Evolutionary conservation across 2,113 vertebrate genomes (phyloP).

Genomic region (Falco punctatus): DNA sequence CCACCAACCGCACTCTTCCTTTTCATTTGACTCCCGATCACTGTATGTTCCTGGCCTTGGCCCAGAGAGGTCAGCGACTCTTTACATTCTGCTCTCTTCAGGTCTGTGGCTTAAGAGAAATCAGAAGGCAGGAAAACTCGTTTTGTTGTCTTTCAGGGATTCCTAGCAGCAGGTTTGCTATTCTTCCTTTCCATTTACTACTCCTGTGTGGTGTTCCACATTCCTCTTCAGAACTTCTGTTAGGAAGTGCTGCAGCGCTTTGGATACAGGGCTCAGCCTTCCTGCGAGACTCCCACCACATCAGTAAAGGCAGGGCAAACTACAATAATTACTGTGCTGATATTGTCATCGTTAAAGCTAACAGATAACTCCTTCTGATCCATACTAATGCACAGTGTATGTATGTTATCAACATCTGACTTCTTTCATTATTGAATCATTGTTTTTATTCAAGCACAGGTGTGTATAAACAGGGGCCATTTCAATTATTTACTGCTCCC

Average conservation of each 20-base stretch:
- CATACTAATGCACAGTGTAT: accelerated
- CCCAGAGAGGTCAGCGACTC: not conserved
- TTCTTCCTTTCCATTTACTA: not conserved
- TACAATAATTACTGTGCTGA: not conserved
- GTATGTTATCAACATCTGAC: not conserved
- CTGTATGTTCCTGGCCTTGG: accelerated
- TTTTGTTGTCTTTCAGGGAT: not conserved
- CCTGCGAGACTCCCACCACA: not conserved
- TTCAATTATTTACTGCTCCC: not conserved
- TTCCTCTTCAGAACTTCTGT: not conserved
- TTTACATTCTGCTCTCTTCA: not conserved
- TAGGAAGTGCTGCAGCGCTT: not conserved
- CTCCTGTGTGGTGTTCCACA: accelerated
- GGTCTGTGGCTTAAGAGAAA: not conserved
- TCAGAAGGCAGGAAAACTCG: not conserved
- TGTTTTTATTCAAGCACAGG: not conserved
- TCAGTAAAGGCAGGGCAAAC: not conserved
- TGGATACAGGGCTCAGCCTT: not conserved
- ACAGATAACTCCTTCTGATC: not conserved
- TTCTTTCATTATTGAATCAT: not conserved
- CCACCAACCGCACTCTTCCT: accelerated
- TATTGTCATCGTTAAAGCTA: not conserved
- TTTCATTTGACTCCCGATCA: accelerated
- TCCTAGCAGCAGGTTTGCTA: not conserved
- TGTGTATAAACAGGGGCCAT: not conserved